Percentiles rank a stretch among this genome's conserved stretches.
Evolutionary conservation across 2,797 vertebrate genomes (phyloP).

Genomic region (Gobio occitaniae): DNA sequence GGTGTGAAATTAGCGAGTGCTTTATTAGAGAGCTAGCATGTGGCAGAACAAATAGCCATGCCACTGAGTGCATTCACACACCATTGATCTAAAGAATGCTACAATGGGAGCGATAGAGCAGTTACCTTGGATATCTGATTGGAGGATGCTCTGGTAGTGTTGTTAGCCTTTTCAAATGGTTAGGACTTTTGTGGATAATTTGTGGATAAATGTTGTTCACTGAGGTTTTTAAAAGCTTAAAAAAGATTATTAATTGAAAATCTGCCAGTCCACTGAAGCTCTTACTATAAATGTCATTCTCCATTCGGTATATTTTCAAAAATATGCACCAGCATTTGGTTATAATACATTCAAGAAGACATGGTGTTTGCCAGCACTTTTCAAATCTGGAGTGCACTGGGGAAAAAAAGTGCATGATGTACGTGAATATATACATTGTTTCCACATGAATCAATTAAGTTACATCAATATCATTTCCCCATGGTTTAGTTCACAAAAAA

Average conservation of each 20-base stretch:
- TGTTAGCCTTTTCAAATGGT: neutral
- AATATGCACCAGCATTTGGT: neutral
- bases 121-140: slow-evolving; percentile 14
- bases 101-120: slow-evolving; percentile 7
- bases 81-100: slow-evolving; percentile 1
- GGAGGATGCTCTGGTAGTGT: neutral
- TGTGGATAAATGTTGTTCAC: neutral
- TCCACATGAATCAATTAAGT: neutral
- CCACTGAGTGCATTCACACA: neutral
- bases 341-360: neutral
- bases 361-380: neutral
- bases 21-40: slow-evolving; percentile 6
- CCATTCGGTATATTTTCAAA: neutral
- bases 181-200: neutral
- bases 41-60: slow-evolving; percentile 39
- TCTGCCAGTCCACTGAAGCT: neutral
- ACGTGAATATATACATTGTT: neutral
- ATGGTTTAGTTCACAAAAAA: too few relatives aligned
- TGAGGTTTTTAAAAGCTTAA: neutral
- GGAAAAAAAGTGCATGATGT: neutral
- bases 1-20: slow-evolving; percentile 38
- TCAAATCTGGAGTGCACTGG: neutral
- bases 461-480: neutral
- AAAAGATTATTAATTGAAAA: slow-evolving; percentile 8
- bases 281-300: neutral